Base-by-base conservation (phyloP, 2,113 vertebrate genomes). In the Tympanuchus pallidicinctus region DNA sequence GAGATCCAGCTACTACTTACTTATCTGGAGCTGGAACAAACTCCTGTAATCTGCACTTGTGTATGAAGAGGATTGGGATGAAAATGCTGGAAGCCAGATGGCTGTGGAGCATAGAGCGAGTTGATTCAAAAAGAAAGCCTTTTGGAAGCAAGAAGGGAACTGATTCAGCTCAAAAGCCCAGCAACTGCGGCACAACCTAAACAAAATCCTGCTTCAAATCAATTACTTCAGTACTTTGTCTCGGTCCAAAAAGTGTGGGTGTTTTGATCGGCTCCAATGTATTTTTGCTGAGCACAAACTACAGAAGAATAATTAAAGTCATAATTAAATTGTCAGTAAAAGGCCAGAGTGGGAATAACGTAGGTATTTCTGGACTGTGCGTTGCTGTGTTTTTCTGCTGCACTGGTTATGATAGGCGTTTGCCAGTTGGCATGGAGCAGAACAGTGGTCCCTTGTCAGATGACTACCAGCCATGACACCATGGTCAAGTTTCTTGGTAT, bases 1-100 rank as follows among this genome's bases (percentile, higher is more conserved):
- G 83, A 96, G 94, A 81, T 56, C 11, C 76, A 86, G 73, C 86
- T 88, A 93, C 95, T 86, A 20, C 34, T 92, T 64, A 63, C 54
- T 57, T 54, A 54, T 77, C 65, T 93, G 80, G 69, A 92, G 83
- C 52, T 90, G 88, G 80, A 90, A 90, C 38, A 71, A 93, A 64
- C 69, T 91, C 65, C 79, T 67, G 25, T 64, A 78, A 81, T 93
- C 82, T 90, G 65, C 69, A 45, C 6, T 90, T 93, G 90, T 47
- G 34, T 74, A 45, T 42, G 56, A 83, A 86, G 47, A 14, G 28
- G 76, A 88, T 64, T 86, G 87, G 43, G 69, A 86, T 56, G 80
- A 93, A 95, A 95, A 64, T 27, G 32, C 38, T 86, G 9, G 1
- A 90, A 92, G 80, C 90, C 95, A 93, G 70, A 92, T 92, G 70